Evolutionary conservation across 2,797 vertebrate species (phyloP), one percentile per base, ranked within the genome.

Genomic region (Cuculus canorus): DNA sequence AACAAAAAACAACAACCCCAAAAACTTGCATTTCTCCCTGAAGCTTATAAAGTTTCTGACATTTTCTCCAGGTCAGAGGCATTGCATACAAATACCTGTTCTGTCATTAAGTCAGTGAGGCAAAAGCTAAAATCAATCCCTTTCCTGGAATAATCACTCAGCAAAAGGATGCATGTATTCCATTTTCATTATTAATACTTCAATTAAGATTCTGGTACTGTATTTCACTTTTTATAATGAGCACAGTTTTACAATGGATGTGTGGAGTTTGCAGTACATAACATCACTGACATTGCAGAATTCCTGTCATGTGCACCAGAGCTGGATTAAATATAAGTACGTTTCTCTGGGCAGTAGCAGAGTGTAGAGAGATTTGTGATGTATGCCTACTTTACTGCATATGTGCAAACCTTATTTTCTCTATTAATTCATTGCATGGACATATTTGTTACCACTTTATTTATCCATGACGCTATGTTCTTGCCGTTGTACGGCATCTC

Each of bases 161-260:
- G 81, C 90, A 97, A 97, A 95, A 97, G 79, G 70, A 95, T 92
- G 82, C n/a, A 16, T 77, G 69, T 95, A 96, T 96, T 94, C 94
- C n/a, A 88, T 96, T 97, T 97, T 97, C 96, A 93, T 97, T 97
- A 96, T 95, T 97, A 97, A 97, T 97, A 93, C 70, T 96, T 88
- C 83, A 81, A 87, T 96, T 95, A 96, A 95, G 84, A 94, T 90
- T 95, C 81, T 86, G 93, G 90, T 94, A 91, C 88, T 33, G 15
- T 91, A 86, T 95, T 96, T 97, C 83, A 65, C 52, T 93, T 94
- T 90, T 93, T 90, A 72, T 97, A 96, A 97, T 94, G 89, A 97
- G 66, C 88, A 82, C 18, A 73, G 79, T 92, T 93, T 95, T 95
- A 96, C 85, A 95, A 88, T 83, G 88, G 66, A 94, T 92, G 80